Conservation (phyloP, 2,113 vertebrate species). For the Laticauda colubrina region DNA sequence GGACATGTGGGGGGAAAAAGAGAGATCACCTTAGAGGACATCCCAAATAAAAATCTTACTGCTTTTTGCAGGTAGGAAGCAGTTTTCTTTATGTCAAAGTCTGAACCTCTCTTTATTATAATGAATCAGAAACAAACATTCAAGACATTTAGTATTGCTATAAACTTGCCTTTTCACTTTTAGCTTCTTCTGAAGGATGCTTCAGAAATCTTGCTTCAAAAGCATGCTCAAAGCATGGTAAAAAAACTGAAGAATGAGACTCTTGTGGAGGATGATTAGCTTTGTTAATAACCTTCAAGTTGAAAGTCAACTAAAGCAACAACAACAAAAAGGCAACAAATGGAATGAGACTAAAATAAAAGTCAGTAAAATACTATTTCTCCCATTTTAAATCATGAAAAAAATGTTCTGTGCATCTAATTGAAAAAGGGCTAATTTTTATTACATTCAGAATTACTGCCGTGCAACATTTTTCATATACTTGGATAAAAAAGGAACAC, state of each 20-base stretch:
- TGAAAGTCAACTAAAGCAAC: not conserved
- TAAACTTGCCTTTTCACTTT: not conserved
- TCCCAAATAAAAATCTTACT: not conserved
- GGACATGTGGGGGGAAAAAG: not conserved
- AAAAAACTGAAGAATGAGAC: not conserved
- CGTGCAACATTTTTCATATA: constrained; percentile 29
- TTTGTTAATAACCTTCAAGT: not conserved
- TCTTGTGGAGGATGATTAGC: not conserved
- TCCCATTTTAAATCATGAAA: constrained; percentile 12
- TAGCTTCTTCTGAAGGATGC: too few relatives aligned
- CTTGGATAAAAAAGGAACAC: constrained; percentile 9
- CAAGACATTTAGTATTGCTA: not conserved
- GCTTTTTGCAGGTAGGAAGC: not conserved
- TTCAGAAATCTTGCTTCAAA: not conserved
- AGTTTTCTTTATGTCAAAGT: not conserved
- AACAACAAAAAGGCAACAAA: not conserved
- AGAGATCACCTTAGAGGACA: not conserved
- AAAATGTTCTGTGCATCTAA: not conserved
- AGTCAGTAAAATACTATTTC: not conserved
- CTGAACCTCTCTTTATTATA: not conserved
- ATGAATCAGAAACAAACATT: not conserved
- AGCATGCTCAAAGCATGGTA: not conserved
- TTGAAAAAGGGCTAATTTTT: constrained; percentile 25
- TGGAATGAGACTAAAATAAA: not conserved
- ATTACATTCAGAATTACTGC: constrained; percentile 22